Conservation (phyloP, 1,140 invertebrate genomes). For the Aricia agestis region DNA sequence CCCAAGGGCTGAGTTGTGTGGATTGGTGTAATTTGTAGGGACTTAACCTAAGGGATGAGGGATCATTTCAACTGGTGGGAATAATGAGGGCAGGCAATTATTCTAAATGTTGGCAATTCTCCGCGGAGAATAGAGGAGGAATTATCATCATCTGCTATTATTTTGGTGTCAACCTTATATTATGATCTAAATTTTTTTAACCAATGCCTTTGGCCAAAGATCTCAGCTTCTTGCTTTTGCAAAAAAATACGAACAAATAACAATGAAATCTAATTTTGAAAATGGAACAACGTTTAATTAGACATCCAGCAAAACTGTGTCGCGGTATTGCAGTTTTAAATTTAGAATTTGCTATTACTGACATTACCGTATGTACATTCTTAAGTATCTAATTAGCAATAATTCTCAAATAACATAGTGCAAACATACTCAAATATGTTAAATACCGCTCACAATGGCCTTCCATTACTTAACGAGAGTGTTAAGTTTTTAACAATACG, state of each 20-base stretch:
- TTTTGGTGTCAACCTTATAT: neutral
- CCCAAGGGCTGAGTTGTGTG: neutral
- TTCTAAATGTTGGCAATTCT: neutral
- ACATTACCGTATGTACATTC: neutral
- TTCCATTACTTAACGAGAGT: neutral
- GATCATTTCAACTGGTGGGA: neutral
- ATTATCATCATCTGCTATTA: neutral
- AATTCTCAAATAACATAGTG: conserved; percentile 1
- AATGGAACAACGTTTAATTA: no score
- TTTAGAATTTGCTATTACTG: neutral
- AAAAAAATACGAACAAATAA: no score
- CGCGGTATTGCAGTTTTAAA: neutral
- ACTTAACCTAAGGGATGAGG: conserved; percentile 1
- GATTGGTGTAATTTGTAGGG: conserved; percentile 2
- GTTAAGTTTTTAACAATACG: conserved; percentile 1
- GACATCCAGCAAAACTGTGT: neutral
- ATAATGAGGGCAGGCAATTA: neutral
- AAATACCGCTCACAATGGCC: neutral
- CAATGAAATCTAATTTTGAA: no score
- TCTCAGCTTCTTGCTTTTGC: no score
- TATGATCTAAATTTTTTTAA: no score
- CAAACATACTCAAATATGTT: neutral
- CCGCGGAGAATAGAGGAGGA: neutral
- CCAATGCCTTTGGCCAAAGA: no score
- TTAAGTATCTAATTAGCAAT: neutral